These are phyloP conservation scores for Mesocricetus auratus DNA, from an alignment of 2,113 vertebrate species.

Conservation along the genomic window DNA sequence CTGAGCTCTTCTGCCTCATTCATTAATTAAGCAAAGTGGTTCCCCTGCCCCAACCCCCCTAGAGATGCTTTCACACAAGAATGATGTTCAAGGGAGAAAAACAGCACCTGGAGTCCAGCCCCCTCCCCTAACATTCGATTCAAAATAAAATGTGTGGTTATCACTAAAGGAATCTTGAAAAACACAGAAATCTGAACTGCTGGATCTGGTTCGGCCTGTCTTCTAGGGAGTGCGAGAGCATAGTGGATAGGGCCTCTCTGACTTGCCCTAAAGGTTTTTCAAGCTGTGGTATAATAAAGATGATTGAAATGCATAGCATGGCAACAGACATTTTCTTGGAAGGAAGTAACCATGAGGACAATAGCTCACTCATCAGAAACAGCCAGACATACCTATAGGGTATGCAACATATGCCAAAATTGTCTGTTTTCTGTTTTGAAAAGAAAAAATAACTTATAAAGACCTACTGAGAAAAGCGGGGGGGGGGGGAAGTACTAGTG, in stretches of 20 bases:
- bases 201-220: slow-evolving; percentile 58
- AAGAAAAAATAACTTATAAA: slow-evolving; percentile 61
- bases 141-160: slow-evolving; percentile 59
- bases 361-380: slow-evolving; percentile 82
- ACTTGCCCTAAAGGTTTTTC: slow-evolving; percentile 79
- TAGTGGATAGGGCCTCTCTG: neutral
- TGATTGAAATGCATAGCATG: slow-evolving; percentile 81
- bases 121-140: neutral
- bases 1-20: neutral
- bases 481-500: neutral
- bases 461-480: slow-evolving; percentile 76
- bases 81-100: accelerated
- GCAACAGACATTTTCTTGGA: slow-evolving; percentile 85
- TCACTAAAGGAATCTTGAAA: slow-evolving; percentile 73
- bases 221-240: slow-evolving; percentile 68
- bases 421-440: slow-evolving; percentile 60
- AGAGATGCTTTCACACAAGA: neutral
- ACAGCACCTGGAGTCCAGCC: neutral
- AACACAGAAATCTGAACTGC: slow-evolving; percentile 73
- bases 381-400: slow-evolving; percentile 84
- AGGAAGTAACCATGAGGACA: slow-evolving; percentile 83
- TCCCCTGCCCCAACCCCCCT: too few relatives aligned
- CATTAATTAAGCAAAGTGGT: neutral
- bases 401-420: slow-evolving; percentile 69
- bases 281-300: slow-evolving; percentile 78